These are phyloP conservation scores for Dendrolimus houi DNA, from an alignment of 2,888 invertebrate species.

Conservation along the genomic window DNA sequence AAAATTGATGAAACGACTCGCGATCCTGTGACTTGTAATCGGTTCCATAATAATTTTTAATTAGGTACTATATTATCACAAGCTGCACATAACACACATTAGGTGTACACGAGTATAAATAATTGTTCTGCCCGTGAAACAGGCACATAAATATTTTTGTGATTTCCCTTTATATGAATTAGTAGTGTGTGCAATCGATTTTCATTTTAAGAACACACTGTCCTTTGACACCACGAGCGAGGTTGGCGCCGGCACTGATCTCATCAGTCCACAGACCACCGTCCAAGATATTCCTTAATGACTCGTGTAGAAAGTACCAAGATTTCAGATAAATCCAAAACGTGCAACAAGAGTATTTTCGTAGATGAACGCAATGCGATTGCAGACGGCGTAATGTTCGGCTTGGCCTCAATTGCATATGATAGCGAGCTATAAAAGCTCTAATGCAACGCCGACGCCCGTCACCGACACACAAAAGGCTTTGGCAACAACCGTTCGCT, in stretches of 20 bases:
- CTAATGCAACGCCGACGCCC: conserved; percentile 24
- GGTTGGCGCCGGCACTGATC: conserved; percentile 23
- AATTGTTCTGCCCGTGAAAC: no score
- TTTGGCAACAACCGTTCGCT: conserved; percentile 53
- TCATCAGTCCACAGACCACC: conserved; percentile 23
- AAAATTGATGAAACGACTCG: no score
- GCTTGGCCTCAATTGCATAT: conserved; percentile 34
- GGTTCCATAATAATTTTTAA: no score
- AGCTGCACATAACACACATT: no score
- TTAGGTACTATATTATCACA: no score
- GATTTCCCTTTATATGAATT: no score
- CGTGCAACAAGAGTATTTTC: conserved; percentile 17
- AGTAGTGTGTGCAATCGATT: no score
- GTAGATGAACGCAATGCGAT: conserved; percentile 16
- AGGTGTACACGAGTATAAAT: no score
- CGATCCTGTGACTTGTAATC: no score
- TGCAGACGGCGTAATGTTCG: conserved; percentile 16
- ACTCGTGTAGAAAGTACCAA: conserved; percentile 26
- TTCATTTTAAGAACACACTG: background rate
- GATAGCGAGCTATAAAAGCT: conserved; percentile 32
- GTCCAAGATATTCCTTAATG: conserved; percentile 34
- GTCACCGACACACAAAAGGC: conserved; percentile 30
- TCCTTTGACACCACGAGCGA: background rate
- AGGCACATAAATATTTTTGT: no score
- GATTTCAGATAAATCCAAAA: conserved; percentile 29